These are phyloP conservation scores for Plectrocnemia conspersa DNA, from an alignment of 1,140 invertebrate species.

Conservation along the genomic window DNA sequence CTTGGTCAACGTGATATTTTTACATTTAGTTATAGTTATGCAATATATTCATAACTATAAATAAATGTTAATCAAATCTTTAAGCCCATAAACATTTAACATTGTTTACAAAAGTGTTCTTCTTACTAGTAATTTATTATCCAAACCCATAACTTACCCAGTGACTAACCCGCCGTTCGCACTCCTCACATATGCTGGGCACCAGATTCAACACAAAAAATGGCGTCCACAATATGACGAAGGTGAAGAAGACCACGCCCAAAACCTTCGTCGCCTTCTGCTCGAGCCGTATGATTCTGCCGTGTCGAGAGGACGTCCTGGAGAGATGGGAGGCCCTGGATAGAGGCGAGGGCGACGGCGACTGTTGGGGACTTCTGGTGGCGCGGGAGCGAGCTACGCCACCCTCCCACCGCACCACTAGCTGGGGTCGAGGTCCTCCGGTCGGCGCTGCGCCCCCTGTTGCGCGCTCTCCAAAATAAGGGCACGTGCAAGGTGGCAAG, in stretches of 20 bases:
- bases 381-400: conserved; percentile 40
- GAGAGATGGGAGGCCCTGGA: conserved; percentile 76
- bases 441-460: conserved; percentile 42
- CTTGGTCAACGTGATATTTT: too few species aligned
- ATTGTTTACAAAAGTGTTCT: too few species aligned
- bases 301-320: conserved; percentile 72
- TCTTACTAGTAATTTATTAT: too few species aligned
- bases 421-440: conserved; percentile 30
- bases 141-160: conserved; percentile 49
- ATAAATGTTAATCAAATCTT: too few species aligned
- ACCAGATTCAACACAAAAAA: conserved; percentile 88
- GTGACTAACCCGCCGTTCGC: conserved; percentile 66
- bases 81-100: too few species aligned
- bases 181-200: conserved; percentile 70
- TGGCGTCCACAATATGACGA: conserved; percentile 89
- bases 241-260: conserved; percentile 89
- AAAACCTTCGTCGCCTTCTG: conserved; percentile 93
- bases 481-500: conserved; percentile 70
- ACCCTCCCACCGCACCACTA: conserved; percentile 26
- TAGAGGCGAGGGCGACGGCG: conserved; percentile 38
- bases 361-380: conserved; percentile 43
- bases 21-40: too few species aligned
- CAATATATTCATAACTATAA: too few species aligned
- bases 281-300: conserved; percentile 75
- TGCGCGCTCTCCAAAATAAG: conserved; percentile 66